Base-by-base conservation (phyloP, 2,888 invertebrate genomes). In the Leptinotarsa juncta region DNA sequence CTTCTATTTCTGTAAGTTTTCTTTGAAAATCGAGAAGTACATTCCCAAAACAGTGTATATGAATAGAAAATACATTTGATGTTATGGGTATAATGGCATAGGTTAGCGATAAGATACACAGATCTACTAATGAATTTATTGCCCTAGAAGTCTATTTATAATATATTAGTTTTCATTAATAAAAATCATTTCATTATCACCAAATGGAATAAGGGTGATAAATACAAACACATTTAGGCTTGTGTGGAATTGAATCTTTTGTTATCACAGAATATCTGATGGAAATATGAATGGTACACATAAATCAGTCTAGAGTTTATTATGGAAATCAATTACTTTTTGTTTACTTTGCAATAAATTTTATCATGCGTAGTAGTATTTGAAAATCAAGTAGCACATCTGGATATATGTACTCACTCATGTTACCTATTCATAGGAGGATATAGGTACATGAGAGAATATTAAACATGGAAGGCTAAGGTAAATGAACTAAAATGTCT, bases 331-430 rank as follows among this genome's bases (percentile, higher is more conserved):
- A 62, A 62, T 62, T 42, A 62, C 14, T 62, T 62, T 62, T 42
- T 62, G 62, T 62, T 62, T 62, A n/a, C 62, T 62, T 62, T 42
- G 62, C 62, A 62, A 62, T 62, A 32, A 62, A 62, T 62, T 62
- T 62, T 62, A 62, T 62, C 62, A 62, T n/a, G 42, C 18, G 42
- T 62, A 62, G 62, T 62, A n/a, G 62, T 26, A 32, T 62, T 62
- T 62, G n/a, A 26, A 42, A 62, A 32, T 62, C 62, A 62, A 62
- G 62, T 62, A 62, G 62, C 62, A n/a, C 62, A 62, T 62, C 62
- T 62, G 62, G 32, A 42, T 62, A 62, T 26, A n/a, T 32, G 62
- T n/a, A 42, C 42, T 62, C 42, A n/a, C 42, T 62, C 42, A 32
- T 32, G 26, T 62, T 16, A 62, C 62, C 62, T 32, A 42, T 32